Evolutionary conservation across 2,888 invertebrate genomes (phyloP), one percentile per base, ranked within the genome.

Genomic region (Andrena bucephala): DNA sequence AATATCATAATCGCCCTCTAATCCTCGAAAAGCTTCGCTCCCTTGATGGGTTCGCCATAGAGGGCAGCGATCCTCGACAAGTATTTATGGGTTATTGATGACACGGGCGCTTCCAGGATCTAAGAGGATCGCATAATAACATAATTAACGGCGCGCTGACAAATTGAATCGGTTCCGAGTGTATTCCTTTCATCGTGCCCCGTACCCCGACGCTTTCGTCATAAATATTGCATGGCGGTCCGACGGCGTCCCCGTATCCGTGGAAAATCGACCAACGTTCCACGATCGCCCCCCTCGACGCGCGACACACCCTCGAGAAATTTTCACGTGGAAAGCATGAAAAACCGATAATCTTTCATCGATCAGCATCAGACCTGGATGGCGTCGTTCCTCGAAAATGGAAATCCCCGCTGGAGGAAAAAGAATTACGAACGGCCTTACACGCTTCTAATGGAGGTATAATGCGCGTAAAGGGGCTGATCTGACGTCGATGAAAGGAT

Each of bases 131-230:
- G 92, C 85, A 93, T 93, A 93, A 93, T 92, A 93, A 92, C 90
- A 90, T 93, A 94, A 94, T 93, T 93, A 94, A 91, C 91, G 87
- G 87, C 90, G 85, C 91, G 92, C 93, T 92, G 93, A 93, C 93
- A 93, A 94, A 94, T 93, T 93, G 93, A 93, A 93, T 93, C 91
- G 91, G 92, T 92, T 89, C 90, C 90, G 66, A 92, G 92, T 93
- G 89, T 93, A 93, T 93, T 94, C 94, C 93, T 93, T 93, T 93
- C 92, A 93, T 84, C 80, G 83, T 36, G 73, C 63, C 87, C 82
- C 85, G 69, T 66, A 50, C 20, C 48, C 48, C 42, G 52, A 24
- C 13, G 3, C 52, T 52, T 31, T 54, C 62, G 66, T 63, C 91
- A 94, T 94, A 92, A 94, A 94, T 94, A 94, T 94, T 94, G 93